Percentiles rank a stretch among this genome's conserved stretches.
Conservation (phyloP, 2,797 vertebrate species). For the Paguma larvata region DNA sequence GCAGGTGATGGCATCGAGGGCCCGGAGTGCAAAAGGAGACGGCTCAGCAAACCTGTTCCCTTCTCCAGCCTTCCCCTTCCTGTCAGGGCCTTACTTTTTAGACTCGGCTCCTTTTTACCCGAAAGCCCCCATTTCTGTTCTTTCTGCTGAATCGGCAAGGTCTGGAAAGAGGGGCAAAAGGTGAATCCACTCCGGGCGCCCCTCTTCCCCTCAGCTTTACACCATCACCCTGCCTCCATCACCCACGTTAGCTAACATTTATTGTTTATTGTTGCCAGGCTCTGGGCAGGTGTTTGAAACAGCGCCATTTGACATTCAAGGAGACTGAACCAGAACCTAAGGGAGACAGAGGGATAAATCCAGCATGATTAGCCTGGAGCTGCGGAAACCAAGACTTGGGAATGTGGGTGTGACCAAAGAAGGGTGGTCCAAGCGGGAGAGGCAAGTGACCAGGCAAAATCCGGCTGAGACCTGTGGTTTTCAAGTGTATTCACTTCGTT, state of each 20-base stretch:
- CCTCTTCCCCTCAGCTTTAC: neutral
- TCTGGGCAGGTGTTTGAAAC: neutral
- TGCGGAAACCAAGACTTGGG: neutral
- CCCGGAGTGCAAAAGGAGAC: neutral
- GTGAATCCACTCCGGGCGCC: neutral
- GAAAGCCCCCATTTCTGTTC: neutral
- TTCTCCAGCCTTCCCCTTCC: neutral
- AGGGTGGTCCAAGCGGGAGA: neutral
- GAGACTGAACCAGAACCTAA: neutral
- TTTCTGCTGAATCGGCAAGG: neutral
- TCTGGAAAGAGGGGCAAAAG: neutral
- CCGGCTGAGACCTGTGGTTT: neutral
- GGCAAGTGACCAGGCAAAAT: neutral
- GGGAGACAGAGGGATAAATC: neutral
- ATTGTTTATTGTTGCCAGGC: neutral
- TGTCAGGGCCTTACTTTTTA: conserved; percentile 1
- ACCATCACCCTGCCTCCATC: neutral
- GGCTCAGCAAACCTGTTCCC: neutral
- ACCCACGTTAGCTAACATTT: neutral
- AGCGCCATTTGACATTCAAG: neutral
- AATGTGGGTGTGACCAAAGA: neutral
- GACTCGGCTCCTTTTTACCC: neutral
- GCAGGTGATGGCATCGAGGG: neutral
- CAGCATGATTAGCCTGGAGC: rapidly evolving
- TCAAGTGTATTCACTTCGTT: neutral